Conservation (phyloP, 1,140 invertebrate genomes). For the Goniozus legneri region DNA sequence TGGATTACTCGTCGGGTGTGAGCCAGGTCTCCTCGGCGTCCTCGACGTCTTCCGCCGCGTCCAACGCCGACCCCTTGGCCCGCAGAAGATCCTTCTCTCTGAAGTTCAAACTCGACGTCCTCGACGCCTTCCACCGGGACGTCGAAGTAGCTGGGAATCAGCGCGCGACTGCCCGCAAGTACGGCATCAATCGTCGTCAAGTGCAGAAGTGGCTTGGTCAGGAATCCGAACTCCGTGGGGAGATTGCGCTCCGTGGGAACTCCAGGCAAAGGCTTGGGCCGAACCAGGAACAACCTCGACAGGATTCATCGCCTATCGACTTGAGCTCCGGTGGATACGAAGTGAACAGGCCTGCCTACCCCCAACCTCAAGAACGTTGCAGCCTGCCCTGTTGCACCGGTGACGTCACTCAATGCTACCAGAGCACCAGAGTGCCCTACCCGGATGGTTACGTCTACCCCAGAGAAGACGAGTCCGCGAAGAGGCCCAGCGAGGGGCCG, state of each 20-base stretch:
- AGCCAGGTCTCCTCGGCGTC: conserved; percentile 11
- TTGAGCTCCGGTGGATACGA: background rate
- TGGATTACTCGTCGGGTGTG: conserved; percentile 20
- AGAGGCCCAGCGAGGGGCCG: too few relatives aligned
- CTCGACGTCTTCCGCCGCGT: too few relatives aligned
- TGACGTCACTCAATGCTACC: too few relatives aligned
- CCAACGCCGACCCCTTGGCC: conserved; percentile 25
- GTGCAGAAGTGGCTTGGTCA: conserved; percentile 64
- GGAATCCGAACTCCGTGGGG: conserved; percentile 52
- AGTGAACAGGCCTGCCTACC: background rate
- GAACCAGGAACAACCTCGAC: conserved; percentile 16
- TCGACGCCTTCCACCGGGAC: conserved; percentile 56
- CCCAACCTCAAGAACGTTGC: conserved; percentile 12
- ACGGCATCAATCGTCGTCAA: conserved; percentile 62
- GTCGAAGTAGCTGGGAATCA: conserved; percentile 58
- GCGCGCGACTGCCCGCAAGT: conserved; percentile 61
- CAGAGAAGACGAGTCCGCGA: too few relatives aligned
- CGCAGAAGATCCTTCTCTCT: conserved; percentile 55
- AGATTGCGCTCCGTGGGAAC: conserved; percentile 40
- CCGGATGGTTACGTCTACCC: too few relatives aligned
- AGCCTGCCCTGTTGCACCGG: conserved; percentile 32
- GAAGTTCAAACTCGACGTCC: conserved; percentile 55
- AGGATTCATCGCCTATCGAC: background rate
- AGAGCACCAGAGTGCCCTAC: too few relatives aligned
- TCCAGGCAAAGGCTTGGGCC: conserved; percentile 43